A percentile compares a stretch with the other conserved stretches of the same genome.
Conservation (phyloP, 2,113 vertebrate species). For the Platichthys flesus region DNA sequence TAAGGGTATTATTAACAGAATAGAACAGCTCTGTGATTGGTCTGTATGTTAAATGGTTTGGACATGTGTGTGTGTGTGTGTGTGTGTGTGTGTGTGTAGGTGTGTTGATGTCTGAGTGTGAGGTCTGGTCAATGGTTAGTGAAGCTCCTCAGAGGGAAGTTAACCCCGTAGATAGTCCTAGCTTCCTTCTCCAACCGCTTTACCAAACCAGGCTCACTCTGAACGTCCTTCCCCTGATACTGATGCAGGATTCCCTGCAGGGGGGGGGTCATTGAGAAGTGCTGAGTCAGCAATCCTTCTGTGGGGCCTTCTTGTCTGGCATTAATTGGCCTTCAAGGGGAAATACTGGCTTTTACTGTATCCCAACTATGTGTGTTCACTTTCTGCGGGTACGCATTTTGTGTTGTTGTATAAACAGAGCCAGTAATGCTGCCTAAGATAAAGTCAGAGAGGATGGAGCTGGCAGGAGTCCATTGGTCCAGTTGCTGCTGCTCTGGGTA, state of each 20-base stretch:
- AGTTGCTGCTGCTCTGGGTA: conserved; percentile 37
- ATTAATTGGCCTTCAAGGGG: conserved; percentile 67
- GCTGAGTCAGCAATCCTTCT: conserved; percentile 65
- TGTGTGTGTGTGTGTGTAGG: conserved; percentile 13
- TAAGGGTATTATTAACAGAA: conserved; percentile 48
- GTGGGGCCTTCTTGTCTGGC: conserved; percentile 65
- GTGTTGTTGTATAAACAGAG: conserved; percentile 66
- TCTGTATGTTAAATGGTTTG: conserved; percentile 12
- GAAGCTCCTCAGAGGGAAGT: conserved; percentile 22
- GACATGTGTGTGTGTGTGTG: conserved; percentile 13
- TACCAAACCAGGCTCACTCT: conserved; percentile 12
- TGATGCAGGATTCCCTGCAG: conserved; percentile 6
- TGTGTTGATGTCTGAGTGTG: conserved; percentile 10
- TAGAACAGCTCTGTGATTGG: conserved; percentile 24
- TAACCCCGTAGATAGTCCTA: neutral
- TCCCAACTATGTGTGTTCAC: conserved; percentile 46
- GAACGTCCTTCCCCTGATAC: conserved; percentile 3
- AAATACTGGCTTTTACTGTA: conserved; percentile 59
- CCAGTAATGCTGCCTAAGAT: conserved; percentile 56
- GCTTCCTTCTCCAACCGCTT: conserved; percentile 4
- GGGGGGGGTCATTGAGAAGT: conserved; percentile 34
- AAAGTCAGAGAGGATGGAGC: conserved; percentile 49
- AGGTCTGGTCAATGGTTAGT: conserved; percentile 42
- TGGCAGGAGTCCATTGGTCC: conserved; percentile 54
- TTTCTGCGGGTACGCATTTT: conserved; percentile 63